Evolutionary conservation across 2,113 vertebrate genomes (phyloP).

Genomic region (Budorcas taxicolor): DNA sequence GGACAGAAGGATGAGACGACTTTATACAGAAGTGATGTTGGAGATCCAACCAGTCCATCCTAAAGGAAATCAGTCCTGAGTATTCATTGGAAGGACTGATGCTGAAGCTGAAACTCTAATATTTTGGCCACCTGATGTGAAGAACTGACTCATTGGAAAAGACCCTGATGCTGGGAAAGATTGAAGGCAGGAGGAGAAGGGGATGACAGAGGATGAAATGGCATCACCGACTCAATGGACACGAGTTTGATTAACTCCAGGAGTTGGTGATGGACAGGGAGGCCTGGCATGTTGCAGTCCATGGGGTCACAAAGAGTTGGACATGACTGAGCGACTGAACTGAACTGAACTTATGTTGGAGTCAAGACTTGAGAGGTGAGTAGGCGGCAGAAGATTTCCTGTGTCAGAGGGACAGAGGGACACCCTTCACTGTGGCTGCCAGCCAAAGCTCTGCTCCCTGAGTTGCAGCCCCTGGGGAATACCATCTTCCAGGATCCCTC

Average conservation of each 20-base stretch:
- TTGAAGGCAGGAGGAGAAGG: not conserved
- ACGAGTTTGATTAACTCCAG: not conserved
- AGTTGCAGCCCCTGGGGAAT: accelerated
- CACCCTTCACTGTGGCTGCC: not conserved
- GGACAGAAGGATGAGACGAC: not conserved
- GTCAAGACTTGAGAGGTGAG: not conserved
- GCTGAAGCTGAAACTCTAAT: not conserved
- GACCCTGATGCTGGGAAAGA: not conserved
- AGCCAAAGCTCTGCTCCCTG: not conserved
- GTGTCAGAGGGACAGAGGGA: not conserved
- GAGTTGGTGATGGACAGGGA: not conserved
- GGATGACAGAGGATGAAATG: not conserved
- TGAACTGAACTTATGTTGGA: not conserved
- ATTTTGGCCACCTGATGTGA: not conserved
- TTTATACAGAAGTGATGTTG: not conserved
- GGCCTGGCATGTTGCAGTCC: not conserved
- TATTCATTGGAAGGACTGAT: not conserved
- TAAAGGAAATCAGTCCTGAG: not conserved
- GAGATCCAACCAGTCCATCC: not conserved
- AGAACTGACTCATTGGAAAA: not conserved
- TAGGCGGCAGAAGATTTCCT: accelerated
- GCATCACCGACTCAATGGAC: not conserved
- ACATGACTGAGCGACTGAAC: not conserved
- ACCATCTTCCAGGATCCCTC: not conserved
- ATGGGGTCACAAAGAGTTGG: not conserved